phyloP scores from a whole-genome alignment of 2,113 vertebrate species.

The Protomyctophum bolini region DNA sequence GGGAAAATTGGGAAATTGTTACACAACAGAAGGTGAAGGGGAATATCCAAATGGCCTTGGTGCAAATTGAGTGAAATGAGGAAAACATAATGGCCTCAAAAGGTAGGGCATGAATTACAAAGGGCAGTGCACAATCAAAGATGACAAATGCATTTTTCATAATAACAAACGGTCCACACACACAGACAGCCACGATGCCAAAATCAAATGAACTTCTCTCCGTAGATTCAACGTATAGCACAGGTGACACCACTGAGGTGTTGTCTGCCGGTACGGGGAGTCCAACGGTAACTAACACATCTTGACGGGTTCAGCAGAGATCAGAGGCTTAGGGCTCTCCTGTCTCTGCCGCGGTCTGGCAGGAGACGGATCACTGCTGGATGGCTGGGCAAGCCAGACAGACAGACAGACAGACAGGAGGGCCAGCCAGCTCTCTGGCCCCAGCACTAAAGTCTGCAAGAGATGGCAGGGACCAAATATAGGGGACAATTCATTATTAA shows the following conservation, averaged over 20 bases:
- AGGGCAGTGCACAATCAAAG: neutral
- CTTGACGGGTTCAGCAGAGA: constrained; percentile 34
- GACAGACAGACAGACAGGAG: constrained; percentile 4
- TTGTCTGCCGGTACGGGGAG: neutral
- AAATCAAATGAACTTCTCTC: neutral
- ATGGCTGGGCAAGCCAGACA: constrained; percentile 21
- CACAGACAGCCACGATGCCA: neutral
- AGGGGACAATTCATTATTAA: neutral
- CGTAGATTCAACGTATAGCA: constrained; percentile 27
- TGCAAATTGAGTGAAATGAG: neutral
- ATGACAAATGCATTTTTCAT: neutral
- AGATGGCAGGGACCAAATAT: neutral
- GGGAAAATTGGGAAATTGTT: no score
- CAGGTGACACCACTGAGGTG: neutral
- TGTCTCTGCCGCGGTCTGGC: constrained; percentile 42
- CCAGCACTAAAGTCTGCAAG: neutral
- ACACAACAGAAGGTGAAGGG: no score
- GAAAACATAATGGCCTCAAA: neutral
- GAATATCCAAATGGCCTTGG: neutral
- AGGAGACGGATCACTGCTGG: constrained; percentile 48
- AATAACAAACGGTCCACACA: neutral
- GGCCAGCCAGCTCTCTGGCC: constrained; percentile 1
- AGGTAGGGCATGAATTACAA: neutral
- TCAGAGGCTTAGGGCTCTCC: constrained; percentile 43
- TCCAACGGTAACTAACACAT: constrained; percentile 17